Conservation (phyloP, 2,113 vertebrate genomes). For the Pomatostomus ruficeps region DNA sequence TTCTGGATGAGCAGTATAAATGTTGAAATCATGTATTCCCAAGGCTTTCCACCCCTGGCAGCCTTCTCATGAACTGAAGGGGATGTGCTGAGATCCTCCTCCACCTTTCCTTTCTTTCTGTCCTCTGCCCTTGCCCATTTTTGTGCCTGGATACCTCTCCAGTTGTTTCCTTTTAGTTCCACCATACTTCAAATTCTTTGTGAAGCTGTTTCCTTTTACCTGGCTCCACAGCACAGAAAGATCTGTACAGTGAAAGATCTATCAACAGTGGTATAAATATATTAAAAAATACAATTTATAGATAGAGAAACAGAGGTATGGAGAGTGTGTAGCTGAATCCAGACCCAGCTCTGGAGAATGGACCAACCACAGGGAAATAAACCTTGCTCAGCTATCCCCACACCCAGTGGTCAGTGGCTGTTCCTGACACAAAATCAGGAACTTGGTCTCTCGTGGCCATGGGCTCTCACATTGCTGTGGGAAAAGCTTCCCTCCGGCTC, state of each 20-base stretch:
- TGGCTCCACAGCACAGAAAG: background rate
- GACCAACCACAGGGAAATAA: background rate
- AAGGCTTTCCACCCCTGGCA: background rate
- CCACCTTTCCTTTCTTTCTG: background rate
- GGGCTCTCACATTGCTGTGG: background rate
- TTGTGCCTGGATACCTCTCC: background rate
- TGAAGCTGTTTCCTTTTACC: background rate
- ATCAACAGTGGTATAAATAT: background rate
- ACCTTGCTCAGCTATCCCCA: background rate
- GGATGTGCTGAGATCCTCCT: background rate
- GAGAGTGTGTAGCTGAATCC: background rate
- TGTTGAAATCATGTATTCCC: background rate
- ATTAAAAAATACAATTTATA: background rate
- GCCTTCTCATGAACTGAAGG: background rate
- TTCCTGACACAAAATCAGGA: background rate
- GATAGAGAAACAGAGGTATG: background rate
- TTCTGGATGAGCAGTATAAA: background rate
- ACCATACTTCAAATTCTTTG: background rate
- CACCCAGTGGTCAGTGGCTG: background rate
- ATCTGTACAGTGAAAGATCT: background rate
- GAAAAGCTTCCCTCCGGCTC: background rate
- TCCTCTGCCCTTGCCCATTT: background rate
- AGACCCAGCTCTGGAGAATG: background rate
- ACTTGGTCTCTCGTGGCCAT: accelerated
- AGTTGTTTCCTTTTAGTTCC: background rate